Evolutionary conservation across 2,797 vertebrate species (phyloP), one percentile per base, ranked within the genome.

Genomic region (Uromys caudimaculatus): DNA sequence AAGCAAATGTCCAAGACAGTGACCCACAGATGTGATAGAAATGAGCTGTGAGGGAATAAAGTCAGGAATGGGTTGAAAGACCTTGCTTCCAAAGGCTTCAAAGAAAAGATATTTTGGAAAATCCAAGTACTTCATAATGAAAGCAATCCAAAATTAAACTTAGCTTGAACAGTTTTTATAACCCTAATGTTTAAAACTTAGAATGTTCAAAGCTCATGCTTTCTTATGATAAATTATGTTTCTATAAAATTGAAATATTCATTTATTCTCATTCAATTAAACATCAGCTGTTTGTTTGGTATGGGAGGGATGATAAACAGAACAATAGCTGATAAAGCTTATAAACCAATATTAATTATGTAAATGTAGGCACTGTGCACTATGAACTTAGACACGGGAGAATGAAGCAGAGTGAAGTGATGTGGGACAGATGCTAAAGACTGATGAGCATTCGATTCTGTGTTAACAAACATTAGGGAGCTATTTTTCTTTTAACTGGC

Each of bases 21-120:
- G 0, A 41, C 75, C 73, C 52, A 86, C 4, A 75, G 14, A 60
- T 64, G 60, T 38, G n/a, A 64, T 4, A 67, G 21, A 9, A 86
- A 47, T 47, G 38, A 94, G 16, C 29, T 85, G 3, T 35, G 41
- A 60, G 23, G 41, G 52, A 62, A 60, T n/a, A 90, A 11, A 77
- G 52, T 44, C 27, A 56, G 56, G 8, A 19, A 60, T 29, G 44
- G 67, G 84, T 52, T 84, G 64, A 78, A 29, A 76, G 73, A 76
- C 1, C 6, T 90, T 75, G 32, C 23, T 52, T 88, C 86, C 50
- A 88, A 81, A 62, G 50, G 44, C 21, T 89, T 12, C 44, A 75
- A 60, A 75, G 79, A 76, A 52, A 85, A 91, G 6, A 54, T 83
- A 78, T 69, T 69, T 86, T 54, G 52, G 24, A 88, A 94, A 94